A percentile compares a stretch with the other conserved stretches of the same genome.
phyloP scores from a whole-genome alignment of 2,113 vertebrate genomes.

The Seriola rivoliana region DNA sequence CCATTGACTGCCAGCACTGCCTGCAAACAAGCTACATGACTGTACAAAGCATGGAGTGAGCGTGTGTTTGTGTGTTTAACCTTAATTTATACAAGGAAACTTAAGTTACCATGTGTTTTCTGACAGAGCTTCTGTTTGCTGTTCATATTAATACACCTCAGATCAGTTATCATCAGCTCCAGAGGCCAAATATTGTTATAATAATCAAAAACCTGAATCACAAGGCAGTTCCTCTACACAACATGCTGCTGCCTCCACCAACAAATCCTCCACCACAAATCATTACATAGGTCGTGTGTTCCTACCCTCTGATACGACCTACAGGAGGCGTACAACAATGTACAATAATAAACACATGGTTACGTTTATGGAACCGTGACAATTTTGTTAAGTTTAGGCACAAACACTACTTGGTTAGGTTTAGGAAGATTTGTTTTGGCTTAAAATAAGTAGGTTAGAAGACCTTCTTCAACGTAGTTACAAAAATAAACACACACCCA shows the following conservation, averaged over 20 bases:
- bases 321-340: not conserved
- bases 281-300: not conserved
- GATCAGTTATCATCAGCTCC: not conserved
- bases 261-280: not conserved
- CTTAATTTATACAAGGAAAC: not conserved
- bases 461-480: not conserved
- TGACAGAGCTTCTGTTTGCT: not conserved
- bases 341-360: too few relatives aligned
- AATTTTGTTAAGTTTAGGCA: not conserved
- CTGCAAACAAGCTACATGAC: conserved; percentile 23
- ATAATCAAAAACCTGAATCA: too few relatives aligned
- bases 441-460: not conserved
- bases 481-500: not conserved
- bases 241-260: too few relatives aligned
- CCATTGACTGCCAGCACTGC: conserved; percentile 28
- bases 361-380: too few relatives aligned
- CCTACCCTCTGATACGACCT: not conserved
- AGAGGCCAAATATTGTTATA: not conserved
- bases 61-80: not conserved
- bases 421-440: not conserved
- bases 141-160: not conserved
- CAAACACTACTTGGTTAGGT: not conserved
- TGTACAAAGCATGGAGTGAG: conserved; percentile 1
- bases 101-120: not conserved
- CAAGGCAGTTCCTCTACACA: too few relatives aligned